These are phyloP conservation scores for Acleris cristana DNA, from an alignment of 2,888 invertebrate species.

Conservation along the genomic window DNA sequence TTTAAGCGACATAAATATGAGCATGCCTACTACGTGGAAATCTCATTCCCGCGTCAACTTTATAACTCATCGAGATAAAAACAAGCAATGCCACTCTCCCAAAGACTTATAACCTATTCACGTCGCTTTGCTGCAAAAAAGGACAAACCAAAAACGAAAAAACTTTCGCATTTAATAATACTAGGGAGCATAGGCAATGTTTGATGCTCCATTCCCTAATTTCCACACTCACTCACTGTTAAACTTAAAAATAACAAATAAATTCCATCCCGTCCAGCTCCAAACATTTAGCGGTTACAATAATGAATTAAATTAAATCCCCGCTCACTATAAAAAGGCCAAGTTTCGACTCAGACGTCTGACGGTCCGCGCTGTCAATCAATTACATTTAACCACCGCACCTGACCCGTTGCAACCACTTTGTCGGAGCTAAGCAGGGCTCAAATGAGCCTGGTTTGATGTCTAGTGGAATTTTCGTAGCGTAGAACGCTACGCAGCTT, in stretches of 20 bases:
- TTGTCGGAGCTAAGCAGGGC: background rate
- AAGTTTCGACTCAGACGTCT: constrained; percentile 65
- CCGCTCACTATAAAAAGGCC: constrained; percentile 68
- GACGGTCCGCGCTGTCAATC: constrained; percentile 79
- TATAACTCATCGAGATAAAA: too few species aligned
- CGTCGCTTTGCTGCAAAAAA: too few species aligned
- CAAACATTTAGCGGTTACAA: constrained; percentile 30
- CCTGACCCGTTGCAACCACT: background rate
- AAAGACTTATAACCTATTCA: too few species aligned
- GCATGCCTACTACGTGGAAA: too few species aligned
- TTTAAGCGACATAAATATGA: too few species aligned
- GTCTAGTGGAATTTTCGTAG: constrained; percentile 52
- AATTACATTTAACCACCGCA: constrained; percentile 55
- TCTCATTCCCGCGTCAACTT: too few species aligned
- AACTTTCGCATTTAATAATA: too few species aligned
- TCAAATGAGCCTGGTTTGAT: background rate
- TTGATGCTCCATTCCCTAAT: too few species aligned
- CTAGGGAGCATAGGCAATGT: too few species aligned
- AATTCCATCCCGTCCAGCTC: background rate
- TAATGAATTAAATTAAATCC: constrained; percentile 40
- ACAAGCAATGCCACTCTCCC: too few species aligned
- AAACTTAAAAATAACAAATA: background rate
- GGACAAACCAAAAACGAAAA: too few species aligned
- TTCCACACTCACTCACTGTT: too few species aligned
- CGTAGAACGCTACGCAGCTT: constrained; percentile 64